Evolutionary conservation across 2,797 vertebrate genomes (phyloP).

Genomic region (Sebastes oblongus): DNA sequence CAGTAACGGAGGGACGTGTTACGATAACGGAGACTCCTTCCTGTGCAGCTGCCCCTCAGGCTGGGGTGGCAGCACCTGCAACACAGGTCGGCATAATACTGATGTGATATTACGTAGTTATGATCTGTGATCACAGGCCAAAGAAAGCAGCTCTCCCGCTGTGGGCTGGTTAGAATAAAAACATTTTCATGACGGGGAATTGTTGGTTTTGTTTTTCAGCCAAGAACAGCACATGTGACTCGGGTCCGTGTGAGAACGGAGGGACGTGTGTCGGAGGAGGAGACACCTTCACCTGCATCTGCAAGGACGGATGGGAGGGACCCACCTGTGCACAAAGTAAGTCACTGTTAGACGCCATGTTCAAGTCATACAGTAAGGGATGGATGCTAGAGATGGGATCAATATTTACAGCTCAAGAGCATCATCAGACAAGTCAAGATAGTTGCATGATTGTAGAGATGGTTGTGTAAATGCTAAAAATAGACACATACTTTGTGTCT

Average conservation of each 20-base stretch:
- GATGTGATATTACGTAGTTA: background rate
- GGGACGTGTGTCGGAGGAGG: conserved; percentile 93
- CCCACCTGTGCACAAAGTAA: conserved; percentile 91
- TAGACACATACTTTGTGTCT: too few species aligned
- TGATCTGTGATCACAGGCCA: background rate
- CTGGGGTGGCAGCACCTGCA: conserved; percentile 93
- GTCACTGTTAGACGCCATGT: conserved; percentile 27
- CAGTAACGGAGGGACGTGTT: conserved; percentile 92
- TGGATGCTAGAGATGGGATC: background rate
- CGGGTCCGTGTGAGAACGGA: conserved; percentile 91
- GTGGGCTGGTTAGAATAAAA: background rate
- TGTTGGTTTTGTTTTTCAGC: conserved; percentile 70
- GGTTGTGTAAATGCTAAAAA: background rate
- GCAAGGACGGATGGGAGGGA: conserved; percentile 96
- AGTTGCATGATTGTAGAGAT: background rate
- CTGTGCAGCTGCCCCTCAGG: conserved; percentile 89
- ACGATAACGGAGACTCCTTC: conserved; percentile 91
- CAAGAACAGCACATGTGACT: conserved; percentile 92
- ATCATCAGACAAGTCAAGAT: background rate
- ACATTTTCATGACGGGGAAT: background rate
- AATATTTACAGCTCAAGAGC: background rate
- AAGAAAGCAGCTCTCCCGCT: background rate
- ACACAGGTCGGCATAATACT: conserved; percentile 81
- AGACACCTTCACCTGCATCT: conserved; percentile 93
- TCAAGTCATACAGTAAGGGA: background rate